These are phyloP conservation scores for Tricholauxania praeusta DNA, from an alignment of 2,888 invertebrate genomes.

Conservation along the genomic window DNA sequence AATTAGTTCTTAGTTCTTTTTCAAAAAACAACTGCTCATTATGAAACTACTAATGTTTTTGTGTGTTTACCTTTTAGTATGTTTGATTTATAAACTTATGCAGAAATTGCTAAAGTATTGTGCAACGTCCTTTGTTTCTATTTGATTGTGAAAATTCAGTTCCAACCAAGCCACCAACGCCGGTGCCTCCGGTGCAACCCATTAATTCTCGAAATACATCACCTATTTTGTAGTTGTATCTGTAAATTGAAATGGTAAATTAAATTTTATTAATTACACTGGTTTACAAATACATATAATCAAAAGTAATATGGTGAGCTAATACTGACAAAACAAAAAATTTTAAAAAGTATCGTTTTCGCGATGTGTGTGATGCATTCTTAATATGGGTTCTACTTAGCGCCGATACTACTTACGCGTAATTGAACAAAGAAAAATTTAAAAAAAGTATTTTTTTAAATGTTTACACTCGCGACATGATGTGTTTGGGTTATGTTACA, in stretches of 20 bases:
- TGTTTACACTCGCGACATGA: too few relatives aligned
- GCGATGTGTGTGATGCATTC: too few relatives aligned
- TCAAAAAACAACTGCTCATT: constrained; percentile 1
- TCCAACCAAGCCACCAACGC: constrained; percentile 58
- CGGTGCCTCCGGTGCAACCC: constrained; percentile 64
- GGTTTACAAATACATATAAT: too few relatives aligned
- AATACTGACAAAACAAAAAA: too few relatives aligned
- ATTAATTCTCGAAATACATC: constrained; percentile 68
- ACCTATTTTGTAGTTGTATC: constrained; percentile 68
- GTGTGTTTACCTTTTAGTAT: constrained; percentile 26
- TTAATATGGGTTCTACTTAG: too few relatives aligned
- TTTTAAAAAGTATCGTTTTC: too few relatives aligned
- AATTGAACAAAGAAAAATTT: too few relatives aligned
- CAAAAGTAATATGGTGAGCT: too few relatives aligned
- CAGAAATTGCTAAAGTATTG: constrained; percentile 69
- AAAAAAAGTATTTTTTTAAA: too few relatives aligned
- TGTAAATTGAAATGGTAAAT: constrained; percentile 39
- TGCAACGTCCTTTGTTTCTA: constrained; percentile 69
- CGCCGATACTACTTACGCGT: too few relatives aligned
- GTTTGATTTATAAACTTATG: constrained; percentile 64
- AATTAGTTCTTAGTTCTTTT: constrained; percentile 2
- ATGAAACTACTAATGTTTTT: constrained; percentile 16
- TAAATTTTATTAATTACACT: too few relatives aligned
- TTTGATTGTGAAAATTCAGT: constrained; percentile 68
- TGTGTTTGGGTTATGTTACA: too few relatives aligned